Evolutionary conservation across 2,888 invertebrate species (phyloP), one percentile per base, ranked within the genome.

Genomic region (Mycalesis mineus): DNA sequence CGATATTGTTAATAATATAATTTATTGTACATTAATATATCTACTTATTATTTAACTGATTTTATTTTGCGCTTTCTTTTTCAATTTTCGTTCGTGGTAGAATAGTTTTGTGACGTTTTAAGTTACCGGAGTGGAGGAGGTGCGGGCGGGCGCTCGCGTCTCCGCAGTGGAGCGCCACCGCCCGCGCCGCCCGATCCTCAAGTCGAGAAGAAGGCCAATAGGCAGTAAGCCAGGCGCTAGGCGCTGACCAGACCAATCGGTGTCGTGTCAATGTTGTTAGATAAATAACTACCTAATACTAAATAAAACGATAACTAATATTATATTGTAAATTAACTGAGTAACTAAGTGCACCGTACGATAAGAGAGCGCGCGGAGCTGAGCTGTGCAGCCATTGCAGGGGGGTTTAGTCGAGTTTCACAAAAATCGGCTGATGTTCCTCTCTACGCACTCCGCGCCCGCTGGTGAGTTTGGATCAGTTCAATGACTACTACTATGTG

Each of bases 251-350:
- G 86, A 87, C 87, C 87, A 85, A 86, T 87, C 75, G 78, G 82
- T 84, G 87, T 86, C 80, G 84, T 84, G 73, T 84, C 74, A 79
- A 79, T 84, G 85, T 84, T 77, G 80, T 82, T 84, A 82, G 77
- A 67, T 72, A 74, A 72, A 73, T 68, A 73, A 52, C 69, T 68
- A 73, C 42, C 69, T 76, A 71, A 65, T 65, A 65, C 28, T 48
- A 44, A 65, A 60, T 65, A 62, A 65, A 68, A 65, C 68, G 66
- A 68, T 71, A 63, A 74, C 65, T 78, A 74, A 68, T 66, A 58
- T 65, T 62, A 64, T 51, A 58, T 55, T 72, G 68, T 79, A 76
- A 78, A 77, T 75, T 58, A 78, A 74, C 69, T 42, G 33, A 71
- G 50, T 73, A 73, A 71, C 60, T 73, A 72, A 60, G 45, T 65